Conservation (phyloP, 2,797 vertebrate genomes). For the Moxostoma hubbsi region DNA sequence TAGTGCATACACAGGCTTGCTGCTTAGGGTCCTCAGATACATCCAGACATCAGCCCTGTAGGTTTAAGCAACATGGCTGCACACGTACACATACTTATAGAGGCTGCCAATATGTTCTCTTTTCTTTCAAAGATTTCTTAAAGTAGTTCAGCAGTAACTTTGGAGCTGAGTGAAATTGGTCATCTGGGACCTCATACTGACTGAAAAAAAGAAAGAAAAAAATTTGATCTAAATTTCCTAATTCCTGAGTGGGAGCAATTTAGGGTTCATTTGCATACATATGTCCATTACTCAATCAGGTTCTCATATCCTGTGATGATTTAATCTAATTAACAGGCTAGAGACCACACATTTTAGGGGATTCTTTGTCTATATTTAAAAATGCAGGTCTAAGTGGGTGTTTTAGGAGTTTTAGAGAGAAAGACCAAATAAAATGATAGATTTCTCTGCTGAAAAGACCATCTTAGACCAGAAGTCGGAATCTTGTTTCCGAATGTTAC, state of each 20-base stretch:
- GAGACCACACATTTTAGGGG: background rate
- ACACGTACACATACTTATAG: background rate
- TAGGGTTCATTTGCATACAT: conserved; percentile 33
- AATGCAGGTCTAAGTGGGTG: too few species aligned
- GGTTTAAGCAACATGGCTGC: background rate
- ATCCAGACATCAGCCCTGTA: background rate
- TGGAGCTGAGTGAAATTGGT: conserved; percentile 26
- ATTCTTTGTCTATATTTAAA: background rate
- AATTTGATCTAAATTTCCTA: conserved; percentile 50
- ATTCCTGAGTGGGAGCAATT: conserved; percentile 47
- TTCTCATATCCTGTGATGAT: conserved; percentile 23
- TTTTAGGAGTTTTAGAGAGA: background rate
- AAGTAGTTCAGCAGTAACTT: conserved; percentile 50
- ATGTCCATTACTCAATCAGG: background rate
- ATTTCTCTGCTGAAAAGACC: too few species aligned
- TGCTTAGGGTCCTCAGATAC: background rate
- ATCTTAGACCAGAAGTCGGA: too few species aligned
- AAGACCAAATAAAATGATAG: background rate
- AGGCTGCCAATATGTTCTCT: background rate
- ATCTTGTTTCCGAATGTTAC: too few species aligned
- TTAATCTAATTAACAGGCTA: conserved; percentile 27
- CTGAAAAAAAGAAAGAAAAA: conserved; percentile 22
- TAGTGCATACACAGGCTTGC: conserved; percentile 11
- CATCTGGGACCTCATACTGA: conserved; percentile 44
- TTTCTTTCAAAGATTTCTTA: conserved; percentile 20